phyloP scores from a whole-genome alignment of 35 echinoderm and acorn worm genomes.

The Ophiothrix spiculata region DNA sequence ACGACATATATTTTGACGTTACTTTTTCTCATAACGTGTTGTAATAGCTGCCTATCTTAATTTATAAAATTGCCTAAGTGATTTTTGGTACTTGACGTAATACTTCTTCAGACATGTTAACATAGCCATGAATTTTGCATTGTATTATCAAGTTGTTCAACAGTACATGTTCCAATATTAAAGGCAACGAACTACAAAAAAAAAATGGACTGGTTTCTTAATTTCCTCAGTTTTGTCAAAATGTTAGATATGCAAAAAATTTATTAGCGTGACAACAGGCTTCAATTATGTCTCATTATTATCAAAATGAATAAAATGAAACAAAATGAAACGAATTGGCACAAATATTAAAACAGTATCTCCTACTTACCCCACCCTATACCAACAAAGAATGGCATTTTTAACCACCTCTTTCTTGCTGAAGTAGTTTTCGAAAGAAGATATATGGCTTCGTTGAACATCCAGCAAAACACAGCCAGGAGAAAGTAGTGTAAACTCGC shows the following conservation, averaged over 20 bases:
- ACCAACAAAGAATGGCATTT: conserved; percentile 56
- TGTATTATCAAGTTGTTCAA: too few species aligned
- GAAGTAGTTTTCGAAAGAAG: conserved; percentile 85
- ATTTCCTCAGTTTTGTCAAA: too few species aligned
- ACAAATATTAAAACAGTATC: neutral
- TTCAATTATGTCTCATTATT: neutral
- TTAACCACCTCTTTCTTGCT: conserved; percentile 56
- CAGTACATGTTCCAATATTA: neutral
- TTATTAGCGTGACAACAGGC: too few species aligned
- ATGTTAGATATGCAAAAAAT: too few species aligned
- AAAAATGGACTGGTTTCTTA: too few species aligned
- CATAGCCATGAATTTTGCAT: too few species aligned
- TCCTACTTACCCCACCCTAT: conserved; percentile 74
- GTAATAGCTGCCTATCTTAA: too few species aligned
- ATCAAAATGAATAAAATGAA: neutral
- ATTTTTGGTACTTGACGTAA: too few species aligned
- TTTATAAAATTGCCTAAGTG: too few species aligned
- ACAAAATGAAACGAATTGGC: neutral
- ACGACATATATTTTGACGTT: too few species aligned
- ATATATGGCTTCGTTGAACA: conserved; percentile 84
- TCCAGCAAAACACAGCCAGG: conserved; percentile 79
- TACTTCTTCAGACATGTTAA: too few species aligned
- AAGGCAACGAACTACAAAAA: neutral
- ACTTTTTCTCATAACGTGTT: too few species aligned
- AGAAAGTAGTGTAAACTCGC: conserved; percentile 69